Percentiles rank a stretch among this genome's conserved stretches.
Conservation (phyloP, 2,888 invertebrate species). For the Gortyna flavago region DNA sequence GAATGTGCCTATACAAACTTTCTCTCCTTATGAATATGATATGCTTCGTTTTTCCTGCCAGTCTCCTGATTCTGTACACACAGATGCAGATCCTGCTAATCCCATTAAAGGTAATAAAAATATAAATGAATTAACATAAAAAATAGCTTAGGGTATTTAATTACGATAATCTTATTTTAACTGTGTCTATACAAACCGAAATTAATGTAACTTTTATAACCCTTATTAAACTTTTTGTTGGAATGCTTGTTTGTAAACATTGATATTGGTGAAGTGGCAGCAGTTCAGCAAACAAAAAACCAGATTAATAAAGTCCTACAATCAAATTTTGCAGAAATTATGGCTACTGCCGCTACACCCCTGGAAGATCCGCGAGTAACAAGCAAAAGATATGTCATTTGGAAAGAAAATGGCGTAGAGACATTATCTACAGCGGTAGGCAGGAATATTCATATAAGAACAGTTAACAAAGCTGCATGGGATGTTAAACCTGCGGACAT, state of each 20-base stretch:
- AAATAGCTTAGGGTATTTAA: background rate
- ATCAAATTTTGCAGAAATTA: constrained; percentile 79
- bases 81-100: constrained; percentile 61
- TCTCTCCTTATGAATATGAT: constrained; percentile 62
- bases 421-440: constrained; percentile 71
- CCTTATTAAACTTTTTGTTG: constrained; percentile 13
- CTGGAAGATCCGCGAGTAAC: constrained; percentile 81
- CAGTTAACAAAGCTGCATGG: constrained; percentile 74
- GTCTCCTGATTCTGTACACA: constrained; percentile 79
- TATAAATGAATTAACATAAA: background rate
- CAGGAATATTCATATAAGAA: constrained; percentile 73
- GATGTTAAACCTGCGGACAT: constrained; percentile 66
- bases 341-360: constrained; percentile 69
- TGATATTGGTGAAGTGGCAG: background rate
- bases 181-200: background rate
- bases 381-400: constrained; percentile 77
- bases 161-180: constrained; percentile 1
- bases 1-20: constrained; percentile 55
- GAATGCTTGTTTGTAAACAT: constrained; percentile 2
- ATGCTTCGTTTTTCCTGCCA: constrained; percentile 74
- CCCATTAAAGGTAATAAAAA: constrained; percentile 76
- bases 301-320: constrained; percentile 14
- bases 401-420: constrained; percentile 69
- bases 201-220: background rate
- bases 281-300: background rate